Base-by-base conservation (phyloP, 2,113 vertebrate genomes). In the Prinia subflava region DNA sequence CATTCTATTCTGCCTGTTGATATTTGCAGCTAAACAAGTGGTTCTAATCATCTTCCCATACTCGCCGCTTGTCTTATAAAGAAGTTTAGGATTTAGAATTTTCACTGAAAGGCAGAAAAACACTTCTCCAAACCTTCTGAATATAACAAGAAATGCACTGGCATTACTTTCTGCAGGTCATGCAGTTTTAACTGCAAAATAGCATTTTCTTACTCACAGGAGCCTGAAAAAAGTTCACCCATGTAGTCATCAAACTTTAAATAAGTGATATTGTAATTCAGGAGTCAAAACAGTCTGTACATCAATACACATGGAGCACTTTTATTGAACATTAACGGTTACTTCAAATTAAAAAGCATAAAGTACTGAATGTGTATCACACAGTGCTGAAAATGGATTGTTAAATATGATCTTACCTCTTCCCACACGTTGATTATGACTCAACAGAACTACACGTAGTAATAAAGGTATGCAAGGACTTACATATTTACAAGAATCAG, bases 401-500 rank as follows among this genome's bases (percentile, higher is more conserved):
- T 64, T 95, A 94, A 90, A 62, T 49, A 86, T 11, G 37, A 83
- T 74, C 79, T 76, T 88, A 73, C 85, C 27, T 91, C 91, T 87
- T 93, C 90, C 90, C 68, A 94, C 93, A 60, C 21, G 0, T 83
- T 88, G 69, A 57, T 62, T 71, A 52, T 95, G 93, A 96, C 76
- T 96, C 94, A 95, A 70, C 33, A 91, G 85, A 83, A 85, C 31
- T 46, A 81, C 71, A 56, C 16, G 4, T 70, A 91, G 31, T 41
- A 83, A 80, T 68, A 88, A 81, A 92, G 85, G 71, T 75, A 96
- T 68, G 86, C 56, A 84, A 83, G 71, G 57, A 42, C 91, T 91
- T 63, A 83, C 53, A 80, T 78, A 94, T 90, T 94, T 97, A 85
- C 67, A 88, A 44, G 67, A 63, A 91, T 86, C 71, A 81, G 71